phyloP scores from a whole-genome alignment of 1,140 invertebrate species.

The Anoplophora glabripennis region DNA sequence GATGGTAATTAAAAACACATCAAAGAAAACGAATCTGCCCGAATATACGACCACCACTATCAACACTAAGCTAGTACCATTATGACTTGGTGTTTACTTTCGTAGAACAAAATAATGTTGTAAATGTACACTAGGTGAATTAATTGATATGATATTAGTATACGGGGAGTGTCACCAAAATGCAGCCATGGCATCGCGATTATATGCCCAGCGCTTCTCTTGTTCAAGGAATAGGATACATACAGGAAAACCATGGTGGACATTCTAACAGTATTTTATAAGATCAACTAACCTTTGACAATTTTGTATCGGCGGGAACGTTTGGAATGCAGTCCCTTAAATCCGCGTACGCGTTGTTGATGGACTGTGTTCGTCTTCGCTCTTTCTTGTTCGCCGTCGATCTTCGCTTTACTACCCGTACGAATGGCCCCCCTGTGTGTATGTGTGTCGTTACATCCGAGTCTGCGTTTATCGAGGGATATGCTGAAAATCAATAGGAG shows the following conservation, averaged over 20 bases:
- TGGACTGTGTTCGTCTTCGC: conserved; percentile 84
- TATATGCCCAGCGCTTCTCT: no score
- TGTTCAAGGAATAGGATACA: no score
- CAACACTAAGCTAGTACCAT: no score
- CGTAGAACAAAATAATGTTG: no score
- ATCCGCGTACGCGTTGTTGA: conserved; percentile 92
- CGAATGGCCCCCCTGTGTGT: conserved; percentile 45
- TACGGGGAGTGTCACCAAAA: no score
- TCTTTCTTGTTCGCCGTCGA: conserved; percentile 94
- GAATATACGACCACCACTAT: no score
- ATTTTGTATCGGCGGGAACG: conserved; percentile 91
- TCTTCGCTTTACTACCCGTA: conserved; percentile 66
- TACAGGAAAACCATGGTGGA: background rate
- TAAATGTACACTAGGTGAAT: no score
- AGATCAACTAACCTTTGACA: conserved; percentile 67
- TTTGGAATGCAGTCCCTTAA: conserved; percentile 93
- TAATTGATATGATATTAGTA: no score
- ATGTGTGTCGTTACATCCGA: conserved; percentile 27
- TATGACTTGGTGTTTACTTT: no score
- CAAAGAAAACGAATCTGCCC: no score
- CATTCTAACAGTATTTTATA: background rate
- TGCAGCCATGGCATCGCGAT: no score
- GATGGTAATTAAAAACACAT: no score
- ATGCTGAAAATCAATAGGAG: conserved; percentile 21
- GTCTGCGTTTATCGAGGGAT: conserved; percentile 26